These are phyloP conservation scores for Theonella swinhoei DNA, from an alignment of 37 sponge, comb jelly and placozoan species.

Conservation along the genomic window DNA sequence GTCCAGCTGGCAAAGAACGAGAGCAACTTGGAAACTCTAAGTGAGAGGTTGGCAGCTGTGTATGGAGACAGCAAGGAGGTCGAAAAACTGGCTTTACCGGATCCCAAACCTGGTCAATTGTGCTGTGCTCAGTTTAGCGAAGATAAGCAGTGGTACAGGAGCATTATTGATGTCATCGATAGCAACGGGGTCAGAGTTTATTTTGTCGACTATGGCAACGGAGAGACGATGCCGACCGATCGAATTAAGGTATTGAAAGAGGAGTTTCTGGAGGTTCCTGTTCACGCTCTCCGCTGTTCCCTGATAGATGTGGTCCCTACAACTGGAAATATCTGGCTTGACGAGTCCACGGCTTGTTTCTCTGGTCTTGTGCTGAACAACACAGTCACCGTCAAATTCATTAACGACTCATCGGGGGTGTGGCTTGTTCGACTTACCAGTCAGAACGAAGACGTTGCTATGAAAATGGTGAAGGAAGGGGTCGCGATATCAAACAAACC, in stretches of 20 bases:
- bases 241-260: constrained; percentile 23
- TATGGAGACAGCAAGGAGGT: not conserved
- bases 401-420: not conserved
- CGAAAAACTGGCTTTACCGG: not conserved
- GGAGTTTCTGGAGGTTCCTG: constrained; percentile 22
- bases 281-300: constrained; percentile 53
- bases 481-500: not conserved
- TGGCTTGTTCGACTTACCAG: constrained; percentile 45
- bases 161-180: not conserved
- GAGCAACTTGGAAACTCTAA: constrained; percentile 15
- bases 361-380: constrained; percentile 34
- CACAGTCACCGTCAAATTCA: constrained; percentile 2
- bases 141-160: constrained; percentile 58
- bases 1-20: constrained; percentile 44
- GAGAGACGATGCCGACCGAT: constrained; percentile 15
- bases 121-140: constrained; percentile 53
- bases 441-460: not conserved
- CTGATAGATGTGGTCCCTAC: constrained; percentile 4
- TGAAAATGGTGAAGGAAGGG: not conserved
- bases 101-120: constrained; percentile 15
- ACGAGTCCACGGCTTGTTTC: constrained; percentile 12
- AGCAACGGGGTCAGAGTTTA: not conserved
- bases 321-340: constrained; percentile 11
- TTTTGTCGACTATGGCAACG: constrained; percentile 75
- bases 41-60: not conserved